Evolutionary conservation across 2,113 vertebrate genomes (phyloP), one percentile per base, ranked within the genome.

Genomic region (Melanerpes formicivorus): DNA sequence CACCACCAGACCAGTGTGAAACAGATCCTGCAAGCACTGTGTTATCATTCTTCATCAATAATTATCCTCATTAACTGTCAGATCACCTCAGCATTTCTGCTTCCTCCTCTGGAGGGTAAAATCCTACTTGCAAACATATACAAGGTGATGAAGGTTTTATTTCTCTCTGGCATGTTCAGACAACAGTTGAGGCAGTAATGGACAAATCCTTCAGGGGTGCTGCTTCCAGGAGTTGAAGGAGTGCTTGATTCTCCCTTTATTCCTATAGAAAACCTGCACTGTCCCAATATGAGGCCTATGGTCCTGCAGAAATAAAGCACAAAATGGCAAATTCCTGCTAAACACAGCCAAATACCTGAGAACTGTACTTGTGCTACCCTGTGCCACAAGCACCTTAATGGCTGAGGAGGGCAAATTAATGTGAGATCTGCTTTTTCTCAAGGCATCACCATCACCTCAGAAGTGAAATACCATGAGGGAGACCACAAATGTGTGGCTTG

Each of bases 381-480:
- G 34, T 74, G 80, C 76, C 76, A 75, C 62, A 12, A 88, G 72
- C 32, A 14, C 30, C 86, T 90, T 25, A 25, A 69, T 75, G 84
- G 79, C 84, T 93, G 85, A 71, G 58, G 87, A 82, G 65, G 69
- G 69, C 87, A 94, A 92, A 91, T 83, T 69, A 75, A 93, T 5
- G 34, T 17, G 66, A 91, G 86, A 78, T 90, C 93, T 96, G 84
- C 44, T 94, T 93, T 85, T 94, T 90, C 90, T 94, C 89, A 93
- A 91, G 87, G 58, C 80, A 80, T 87, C 80, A 50, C 86, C 75
- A n/a, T 88, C 88, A 73, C 74, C 59, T 96, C 92, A 66, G 72
- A 70, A 90, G 86, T n/a, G 67, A 94, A 96, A 88, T 84, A 93
- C 66, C 71, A 60, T 0, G 23, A 96, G 84, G 84, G 71, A 94